phyloP scores from a whole-genome alignment of 1,140 invertebrate species.

The Drosophila tropicalis region DNA sequence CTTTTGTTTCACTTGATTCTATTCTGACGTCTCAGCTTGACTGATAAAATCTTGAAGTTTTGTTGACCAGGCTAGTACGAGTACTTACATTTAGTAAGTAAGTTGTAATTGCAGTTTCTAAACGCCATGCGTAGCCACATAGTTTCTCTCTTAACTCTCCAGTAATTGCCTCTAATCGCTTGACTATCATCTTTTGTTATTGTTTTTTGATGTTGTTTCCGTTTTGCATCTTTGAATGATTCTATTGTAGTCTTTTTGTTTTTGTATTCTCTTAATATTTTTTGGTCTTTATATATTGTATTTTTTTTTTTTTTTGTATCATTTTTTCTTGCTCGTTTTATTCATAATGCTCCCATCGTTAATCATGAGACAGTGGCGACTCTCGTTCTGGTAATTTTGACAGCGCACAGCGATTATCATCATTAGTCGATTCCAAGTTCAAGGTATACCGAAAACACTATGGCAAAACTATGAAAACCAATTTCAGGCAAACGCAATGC shows the following conservation, averaged over 20 bases:
- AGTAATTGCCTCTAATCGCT: constrained; percentile 70
- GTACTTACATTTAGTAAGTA: constrained; percentile 32
- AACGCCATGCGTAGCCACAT: constrained; percentile 48
- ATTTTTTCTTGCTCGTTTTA: constrained; percentile 47
- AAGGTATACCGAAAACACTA: constrained; percentile 37
- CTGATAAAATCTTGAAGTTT: constrained; percentile 60
- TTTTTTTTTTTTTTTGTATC: constrained; percentile 17
- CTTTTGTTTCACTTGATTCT: constrained; percentile 49
- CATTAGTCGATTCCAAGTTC: constrained; percentile 47
- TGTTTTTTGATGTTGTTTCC: constrained; percentile 69
- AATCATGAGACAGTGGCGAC: constrained; percentile 69
- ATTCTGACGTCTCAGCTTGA: constrained; percentile 52
- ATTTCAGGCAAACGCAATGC: constrained; percentile 1
- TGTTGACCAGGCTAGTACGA: constrained; percentile 31
- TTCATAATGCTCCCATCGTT: constrained; percentile 76
- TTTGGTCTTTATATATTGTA: constrained; percentile 1
- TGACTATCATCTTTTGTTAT: constrained; percentile 72
- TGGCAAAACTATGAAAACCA: constrained; percentile 34
- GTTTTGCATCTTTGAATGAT: constrained; percentile 66
- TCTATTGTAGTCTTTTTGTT: constrained; percentile 57
- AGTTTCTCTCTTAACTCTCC: neutral
- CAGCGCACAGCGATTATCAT: constrained; percentile 72
- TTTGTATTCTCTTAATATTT: constrained; percentile 16
- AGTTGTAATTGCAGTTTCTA: constrained; percentile 53
- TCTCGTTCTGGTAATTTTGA: constrained; percentile 73